Evolutionary conservation across 1,140 invertebrate species (phyloP).

Genomic region (Drosophila triauraria): DNA sequence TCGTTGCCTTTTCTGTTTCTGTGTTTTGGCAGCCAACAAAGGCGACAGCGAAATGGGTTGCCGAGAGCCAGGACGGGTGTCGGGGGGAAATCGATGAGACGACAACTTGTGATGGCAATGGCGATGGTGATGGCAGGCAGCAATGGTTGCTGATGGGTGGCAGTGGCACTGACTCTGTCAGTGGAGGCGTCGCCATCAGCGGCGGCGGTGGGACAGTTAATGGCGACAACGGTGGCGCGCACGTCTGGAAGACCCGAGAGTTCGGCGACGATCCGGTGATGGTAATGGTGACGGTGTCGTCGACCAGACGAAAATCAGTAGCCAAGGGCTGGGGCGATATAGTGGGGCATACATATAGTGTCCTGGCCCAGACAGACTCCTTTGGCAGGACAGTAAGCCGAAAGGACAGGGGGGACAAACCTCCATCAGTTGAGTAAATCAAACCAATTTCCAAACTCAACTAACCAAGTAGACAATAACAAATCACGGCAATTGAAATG

Average conservation of each 20-base stretch:
- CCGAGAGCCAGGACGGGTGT: not conserved
- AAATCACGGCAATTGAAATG: conserved; percentile 27
- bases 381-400: conserved; percentile 13
- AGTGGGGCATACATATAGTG: conserved; percentile 14
- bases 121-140: not conserved
- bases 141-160: conserved; percentile 1
- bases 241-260: conserved; percentile 59
- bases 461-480: conserved; percentile 44
- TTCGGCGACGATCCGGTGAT: conserved; percentile 42
- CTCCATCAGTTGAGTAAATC: conserved; percentile 30
- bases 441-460: conserved; percentile 38
- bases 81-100: conserved; percentile 63
- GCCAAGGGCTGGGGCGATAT: too few species aligned
- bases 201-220: conserved; percentile 59
- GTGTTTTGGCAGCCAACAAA: conserved; percentile 64
- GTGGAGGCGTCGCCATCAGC: conserved; percentile 40
- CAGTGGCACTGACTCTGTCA: conserved; percentile 10
- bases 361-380: conserved; percentile 22
- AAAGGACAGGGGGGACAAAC: not conserved
- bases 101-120: conserved; percentile 45
- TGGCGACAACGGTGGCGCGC: conserved; percentile 66
- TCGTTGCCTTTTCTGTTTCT: conserved; percentile 39
- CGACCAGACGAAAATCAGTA: conserved; percentile 62
- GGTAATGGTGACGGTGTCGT: conserved; percentile 59
- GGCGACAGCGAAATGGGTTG: conserved; percentile 50